Conservation (phyloP, 2,797 vertebrate species). For the Pogonophryne albipinna region DNA sequence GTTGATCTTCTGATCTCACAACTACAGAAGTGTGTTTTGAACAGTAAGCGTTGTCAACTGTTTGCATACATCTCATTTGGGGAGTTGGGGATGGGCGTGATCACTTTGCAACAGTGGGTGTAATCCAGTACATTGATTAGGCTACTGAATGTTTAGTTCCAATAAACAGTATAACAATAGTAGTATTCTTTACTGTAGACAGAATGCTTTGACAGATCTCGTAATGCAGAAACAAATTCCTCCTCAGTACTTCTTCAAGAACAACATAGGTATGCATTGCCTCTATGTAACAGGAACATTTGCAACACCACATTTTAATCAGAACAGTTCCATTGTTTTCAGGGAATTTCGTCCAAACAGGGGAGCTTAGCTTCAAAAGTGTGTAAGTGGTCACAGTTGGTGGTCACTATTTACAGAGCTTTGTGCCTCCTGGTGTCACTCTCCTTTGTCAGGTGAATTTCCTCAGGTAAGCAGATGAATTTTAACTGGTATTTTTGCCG, state of each 20-base stretch:
- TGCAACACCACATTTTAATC: too few species aligned
- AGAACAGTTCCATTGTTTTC: too few species aligned
- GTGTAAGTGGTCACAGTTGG: constrained; percentile 28
- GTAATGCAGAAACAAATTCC: too few species aligned
- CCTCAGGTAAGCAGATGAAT: constrained; percentile 23
- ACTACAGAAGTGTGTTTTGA: not conserved
- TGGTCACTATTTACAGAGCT: constrained; percentile 15
- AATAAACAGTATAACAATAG: not conserved
- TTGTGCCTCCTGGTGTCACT: constrained; percentile 5
- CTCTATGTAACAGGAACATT: too few species aligned
- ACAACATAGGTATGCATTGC: too few species aligned
- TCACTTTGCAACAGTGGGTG: not conserved
- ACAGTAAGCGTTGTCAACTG: too few species aligned
- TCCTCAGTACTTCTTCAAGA: too few species aligned
- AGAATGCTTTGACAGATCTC: too few species aligned
- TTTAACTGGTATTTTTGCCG: constrained; percentile 27
- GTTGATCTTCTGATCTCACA: not conserved
- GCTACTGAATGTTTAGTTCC: not conserved
- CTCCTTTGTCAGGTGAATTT: constrained; percentile 15
- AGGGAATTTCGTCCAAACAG: not conserved
- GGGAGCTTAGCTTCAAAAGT: not conserved
- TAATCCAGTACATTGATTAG: too few species aligned
- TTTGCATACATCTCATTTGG: not conserved
- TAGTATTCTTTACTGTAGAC: not conserved
- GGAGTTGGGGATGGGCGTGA: not conserved